phyloP scores from a whole-genome alignment of 2,797 vertebrate genomes.

The Xenops minutus region DNA sequence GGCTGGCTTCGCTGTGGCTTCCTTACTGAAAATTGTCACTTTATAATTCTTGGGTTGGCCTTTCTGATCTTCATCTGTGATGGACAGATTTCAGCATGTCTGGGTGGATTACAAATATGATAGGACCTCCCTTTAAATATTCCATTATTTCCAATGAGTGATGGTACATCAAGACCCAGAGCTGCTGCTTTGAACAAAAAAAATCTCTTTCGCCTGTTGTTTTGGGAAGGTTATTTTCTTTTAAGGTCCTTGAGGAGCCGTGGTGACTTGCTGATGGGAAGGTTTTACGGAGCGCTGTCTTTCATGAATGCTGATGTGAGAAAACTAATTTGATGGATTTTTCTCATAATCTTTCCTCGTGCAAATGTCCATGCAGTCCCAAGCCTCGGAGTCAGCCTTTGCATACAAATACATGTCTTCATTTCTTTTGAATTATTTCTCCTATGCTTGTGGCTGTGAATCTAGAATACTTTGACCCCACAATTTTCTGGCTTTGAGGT shows the following conservation, averaged over 20 bases:
- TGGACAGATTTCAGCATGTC: background rate
- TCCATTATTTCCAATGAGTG: background rate
- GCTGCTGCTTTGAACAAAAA: background rate
- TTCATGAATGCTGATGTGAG: constrained; percentile 13
- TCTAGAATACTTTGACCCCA: background rate
- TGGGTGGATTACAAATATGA: background rate
- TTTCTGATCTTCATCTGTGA: background rate
- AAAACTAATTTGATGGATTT: constrained; percentile 32
- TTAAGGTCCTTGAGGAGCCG: background rate
- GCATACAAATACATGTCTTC: background rate
- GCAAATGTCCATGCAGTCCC: background rate
- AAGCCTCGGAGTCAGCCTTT: background rate
- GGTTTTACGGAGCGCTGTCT: background rate
- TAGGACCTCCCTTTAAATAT: background rate
- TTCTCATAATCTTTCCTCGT: background rate
- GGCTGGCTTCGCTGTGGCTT: background rate
- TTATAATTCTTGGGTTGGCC: background rate
- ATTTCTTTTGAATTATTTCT: background rate
- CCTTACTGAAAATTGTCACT: background rate
- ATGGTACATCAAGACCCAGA: background rate
- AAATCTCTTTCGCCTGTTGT: background rate
- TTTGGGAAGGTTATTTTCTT: background rate
- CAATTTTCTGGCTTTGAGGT: background rate
- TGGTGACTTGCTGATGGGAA: background rate
- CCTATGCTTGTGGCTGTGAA: background rate